Evolutionary conservation across 2,888 invertebrate genomes (phyloP).

Genomic region (Sceliomorpha sp.): DNA sequence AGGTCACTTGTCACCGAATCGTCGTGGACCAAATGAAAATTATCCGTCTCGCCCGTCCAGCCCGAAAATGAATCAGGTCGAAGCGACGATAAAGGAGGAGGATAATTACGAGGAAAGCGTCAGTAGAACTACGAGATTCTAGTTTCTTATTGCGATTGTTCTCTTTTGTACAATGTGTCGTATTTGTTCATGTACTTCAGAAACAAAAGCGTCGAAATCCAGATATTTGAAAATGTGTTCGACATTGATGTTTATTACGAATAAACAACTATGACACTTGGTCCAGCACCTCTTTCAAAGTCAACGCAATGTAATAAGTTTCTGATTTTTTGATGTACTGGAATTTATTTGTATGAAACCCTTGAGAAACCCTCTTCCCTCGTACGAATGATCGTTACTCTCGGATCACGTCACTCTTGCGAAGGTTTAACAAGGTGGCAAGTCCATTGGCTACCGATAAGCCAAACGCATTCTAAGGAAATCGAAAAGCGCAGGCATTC

Average conservation of each 20-base stretch:
- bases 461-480: constrained; percentile 63
- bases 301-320: no score
- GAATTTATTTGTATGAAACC: constrained; percentile 23
- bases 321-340: constrained; percentile 4
- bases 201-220: no score
- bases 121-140: constrained; percentile 46
- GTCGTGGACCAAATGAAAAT: constrained; percentile 66
- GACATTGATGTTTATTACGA: no score
- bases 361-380: constrained; percentile 18
- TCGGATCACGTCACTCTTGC: constrained; percentile 63
- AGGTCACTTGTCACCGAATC: constrained; percentile 61
- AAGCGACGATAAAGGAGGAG: constrained; percentile 72
- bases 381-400: constrained; percentile 60
- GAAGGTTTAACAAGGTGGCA: constrained; percentile 47
- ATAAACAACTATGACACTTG: no score
- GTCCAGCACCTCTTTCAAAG: no score
- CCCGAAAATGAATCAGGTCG: constrained; percentile 67
- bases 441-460: constrained; percentile 72
- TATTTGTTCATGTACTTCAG: neutral
- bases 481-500: constrained; percentile 76
- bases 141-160: neutral
- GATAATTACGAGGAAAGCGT: constrained; percentile 42
- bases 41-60: constrained; percentile 70
- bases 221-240: no score
- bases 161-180: neutral